A percentile compares a stretch with the other conserved stretches of the same genome.
Evolutionary conservation across 2,797 vertebrate genomes (phyloP).

Genomic region (Enteromius argenteus): DNA sequence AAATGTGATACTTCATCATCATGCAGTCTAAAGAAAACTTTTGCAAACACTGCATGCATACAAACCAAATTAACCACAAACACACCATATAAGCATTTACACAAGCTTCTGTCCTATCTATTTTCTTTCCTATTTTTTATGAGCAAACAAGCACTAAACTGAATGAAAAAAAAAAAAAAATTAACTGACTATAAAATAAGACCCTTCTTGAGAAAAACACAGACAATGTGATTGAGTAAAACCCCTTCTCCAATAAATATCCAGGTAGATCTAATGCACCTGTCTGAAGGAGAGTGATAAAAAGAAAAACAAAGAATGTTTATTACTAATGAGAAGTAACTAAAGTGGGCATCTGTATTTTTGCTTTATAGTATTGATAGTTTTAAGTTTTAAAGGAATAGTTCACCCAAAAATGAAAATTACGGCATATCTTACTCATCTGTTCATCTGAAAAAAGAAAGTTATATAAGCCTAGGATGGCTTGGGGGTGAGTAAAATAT

Average conservation of each 20-base stretch:
- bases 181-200: background rate
- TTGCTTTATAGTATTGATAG: no score
- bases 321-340: no score
- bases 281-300: background rate
- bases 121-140: background rate
- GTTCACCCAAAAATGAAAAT: no score
- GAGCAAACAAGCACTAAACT: background rate
- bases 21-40: background rate
- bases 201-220: background rate
- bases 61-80: background rate
- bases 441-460: no score
- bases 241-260: background rate
- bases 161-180: background rate
- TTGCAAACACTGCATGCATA: background rate
- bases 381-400: no score
- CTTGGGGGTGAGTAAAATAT: no score
- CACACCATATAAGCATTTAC: background rate
- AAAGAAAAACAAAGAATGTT: background rate
- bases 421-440: no score
- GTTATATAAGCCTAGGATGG: no score
- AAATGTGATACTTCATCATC: background rate
- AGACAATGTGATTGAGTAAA: background rate
- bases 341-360: no score
- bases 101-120: background rate
- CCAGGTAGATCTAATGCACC: background rate